phyloP scores from a whole-genome alignment of 2,797 vertebrate genomes.

The Phylloscopus collybita region DNA sequence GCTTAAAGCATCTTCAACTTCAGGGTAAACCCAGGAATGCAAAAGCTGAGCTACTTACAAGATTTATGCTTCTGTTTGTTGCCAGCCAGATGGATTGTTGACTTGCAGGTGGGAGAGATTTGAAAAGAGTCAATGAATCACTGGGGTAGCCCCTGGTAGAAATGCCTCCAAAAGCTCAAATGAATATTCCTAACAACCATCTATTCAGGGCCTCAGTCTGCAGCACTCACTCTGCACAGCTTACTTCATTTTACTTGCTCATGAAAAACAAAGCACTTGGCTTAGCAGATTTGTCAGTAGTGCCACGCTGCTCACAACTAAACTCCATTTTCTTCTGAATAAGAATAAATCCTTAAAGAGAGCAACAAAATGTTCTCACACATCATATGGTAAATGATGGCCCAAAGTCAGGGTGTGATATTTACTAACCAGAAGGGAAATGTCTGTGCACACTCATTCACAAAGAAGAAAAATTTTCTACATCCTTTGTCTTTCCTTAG shows the following conservation, averaged over 20 bases:
- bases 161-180: slow-evolving; percentile 6
- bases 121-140: slow-evolving; percentile 40
- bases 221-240: not conserved
- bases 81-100: not conserved
- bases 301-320: not conserved
- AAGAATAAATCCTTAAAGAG: slow-evolving; percentile 47
- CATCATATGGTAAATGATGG: slow-evolving; percentile 53
- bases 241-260: slow-evolving; percentile 38
- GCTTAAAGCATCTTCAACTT: slow-evolving; percentile 19
- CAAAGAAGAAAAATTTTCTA: not conserved
- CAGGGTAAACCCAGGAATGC: not conserved
- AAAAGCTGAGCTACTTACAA: not conserved
- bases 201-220: not conserved
- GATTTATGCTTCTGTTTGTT: not conserved
- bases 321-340: slow-evolving; percentile 11
- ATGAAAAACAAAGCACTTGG: slow-evolving; percentile 24
- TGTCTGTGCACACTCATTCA: not conserved
- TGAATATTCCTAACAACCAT: not conserved
- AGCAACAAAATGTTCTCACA: slow-evolving; percentile 54
- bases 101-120: slow-evolving; percentile 28
- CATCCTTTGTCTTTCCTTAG: not conserved
- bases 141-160: not conserved
- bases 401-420: slow-evolving; percentile 16
- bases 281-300: slow-evolving; percentile 25
- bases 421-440: slow-evolving; percentile 21